These are phyloP conservation scores for Tachina fera DNA, from an alignment of 2,888 invertebrate species.

Conservation along the genomic window DNA sequence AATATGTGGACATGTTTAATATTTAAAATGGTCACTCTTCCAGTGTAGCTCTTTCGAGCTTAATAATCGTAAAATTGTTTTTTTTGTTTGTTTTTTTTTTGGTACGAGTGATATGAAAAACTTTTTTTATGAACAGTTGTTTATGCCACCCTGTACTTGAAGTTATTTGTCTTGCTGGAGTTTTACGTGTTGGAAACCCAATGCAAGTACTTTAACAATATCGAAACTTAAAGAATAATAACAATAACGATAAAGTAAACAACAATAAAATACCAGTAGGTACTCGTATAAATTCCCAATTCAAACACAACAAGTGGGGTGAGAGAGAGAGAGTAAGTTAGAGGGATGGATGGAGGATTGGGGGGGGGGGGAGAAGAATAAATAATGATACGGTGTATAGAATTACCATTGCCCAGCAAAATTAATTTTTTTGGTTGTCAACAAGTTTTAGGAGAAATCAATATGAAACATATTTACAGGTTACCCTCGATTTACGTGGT, in stretches of 20 bases:
- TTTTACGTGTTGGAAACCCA: neutral
- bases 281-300: too few relatives aligned
- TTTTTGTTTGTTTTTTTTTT: neutral
- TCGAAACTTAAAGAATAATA: slow-evolving; percentile 16
- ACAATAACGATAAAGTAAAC: neutral
- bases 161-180: neutral
- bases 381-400: too few relatives aligned
- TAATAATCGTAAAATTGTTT: slow-evolving; percentile 25
- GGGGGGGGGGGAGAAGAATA: too few relatives aligned
- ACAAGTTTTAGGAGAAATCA: too few relatives aligned
- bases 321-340: too few relatives aligned
- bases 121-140: slow-evolving; percentile 43
- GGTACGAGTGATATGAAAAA: slow-evolving; percentile 28
- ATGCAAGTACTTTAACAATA: neutral
- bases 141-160: slow-evolving; percentile 4
- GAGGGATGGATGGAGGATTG: too few relatives aligned
- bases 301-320: too few relatives aligned
- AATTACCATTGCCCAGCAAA: too few relatives aligned
- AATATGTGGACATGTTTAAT: neutral
- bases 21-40: neutral
- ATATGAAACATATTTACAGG: too few relatives aligned
- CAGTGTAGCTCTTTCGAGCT: neutral
- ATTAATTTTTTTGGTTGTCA: too few relatives aligned
- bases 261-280: too few relatives aligned
- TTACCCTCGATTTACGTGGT: too few relatives aligned